Evolutionary conservation across 92 coral and sea anemone genomes (phyloP).

Genomic region (Epizoanthus scotinus): DNA sequence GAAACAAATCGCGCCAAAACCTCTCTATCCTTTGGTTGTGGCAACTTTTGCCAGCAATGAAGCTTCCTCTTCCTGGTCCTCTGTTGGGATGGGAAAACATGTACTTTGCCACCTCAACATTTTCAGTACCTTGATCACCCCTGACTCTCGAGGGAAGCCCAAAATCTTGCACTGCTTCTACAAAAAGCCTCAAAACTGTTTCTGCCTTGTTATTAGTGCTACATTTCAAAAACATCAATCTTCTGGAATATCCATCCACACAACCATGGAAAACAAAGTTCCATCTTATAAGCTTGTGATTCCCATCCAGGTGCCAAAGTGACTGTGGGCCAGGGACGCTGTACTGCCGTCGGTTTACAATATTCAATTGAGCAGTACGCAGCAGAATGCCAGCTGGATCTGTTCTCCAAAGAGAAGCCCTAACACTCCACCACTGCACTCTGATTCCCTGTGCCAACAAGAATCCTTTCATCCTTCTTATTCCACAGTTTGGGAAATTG

Average conservation of each 20-base stretch:
- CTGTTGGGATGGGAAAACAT: constrained; percentile 51
- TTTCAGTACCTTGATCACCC: constrained; percentile 65
- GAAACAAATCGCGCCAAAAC: constrained; percentile 57
- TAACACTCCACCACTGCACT: no score
- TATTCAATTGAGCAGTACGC: no score
- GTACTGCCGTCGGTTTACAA: no score
- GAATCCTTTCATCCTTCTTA: no score
- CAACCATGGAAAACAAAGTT: constrained; percentile 67
- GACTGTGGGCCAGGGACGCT: no score
- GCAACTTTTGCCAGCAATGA: constrained; percentile 63
- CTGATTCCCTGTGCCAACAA: no score
- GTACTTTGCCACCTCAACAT: constrained; percentile 59
- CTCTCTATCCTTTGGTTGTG: constrained; percentile 59
- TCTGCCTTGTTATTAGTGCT: constrained; percentile 61
- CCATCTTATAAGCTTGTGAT: no score
- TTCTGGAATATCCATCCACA: constrained; percentile 65
- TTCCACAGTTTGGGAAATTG: no score
- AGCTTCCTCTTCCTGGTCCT: constrained; percentile 68
- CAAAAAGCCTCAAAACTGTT: constrained; percentile 58
- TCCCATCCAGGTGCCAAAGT: no score
- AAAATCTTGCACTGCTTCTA: constrained; percentile 55
- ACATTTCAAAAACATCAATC: constrained; percentile 55
- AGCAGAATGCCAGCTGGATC: no score
- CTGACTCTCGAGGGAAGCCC: constrained; percentile 70
- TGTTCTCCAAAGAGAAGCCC: no score